Evolutionary conservation across 2,113 vertebrate species (phyloP).

Genomic region (Aix galericulata): DNA sequence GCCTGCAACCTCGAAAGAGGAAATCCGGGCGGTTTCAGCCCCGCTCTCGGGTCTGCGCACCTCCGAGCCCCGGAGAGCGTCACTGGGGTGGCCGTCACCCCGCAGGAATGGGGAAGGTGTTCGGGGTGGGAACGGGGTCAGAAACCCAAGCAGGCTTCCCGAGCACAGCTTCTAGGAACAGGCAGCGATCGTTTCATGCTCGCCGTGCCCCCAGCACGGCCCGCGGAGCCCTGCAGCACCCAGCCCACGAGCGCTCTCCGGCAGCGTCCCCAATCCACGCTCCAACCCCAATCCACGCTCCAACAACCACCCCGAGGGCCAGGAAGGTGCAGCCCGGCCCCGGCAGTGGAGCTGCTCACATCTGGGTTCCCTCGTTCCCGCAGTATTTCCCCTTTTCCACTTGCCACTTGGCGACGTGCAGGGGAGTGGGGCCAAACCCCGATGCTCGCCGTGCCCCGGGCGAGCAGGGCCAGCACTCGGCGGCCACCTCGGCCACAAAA

Average conservation of each 20-base stretch:
- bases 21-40: background rate
- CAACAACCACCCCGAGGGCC: background rate
- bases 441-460: accelerated
- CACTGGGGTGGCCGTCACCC: background rate
- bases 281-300: accelerated
- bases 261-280: too few species aligned
- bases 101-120: background rate
- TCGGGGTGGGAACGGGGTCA: background rate
- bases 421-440: background rate
- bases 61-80: background rate
- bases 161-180: background rate
- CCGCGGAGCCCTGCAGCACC: background rate
- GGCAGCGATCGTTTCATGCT: accelerated
- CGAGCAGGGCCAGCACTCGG: accelerated
- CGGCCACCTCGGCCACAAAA: background rate
- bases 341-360: background rate
- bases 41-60: background rate
- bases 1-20: background rate
- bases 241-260: accelerated
- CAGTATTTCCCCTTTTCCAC: background rate
- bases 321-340: background rate
- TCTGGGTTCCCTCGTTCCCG: background rate
- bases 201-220: background rate
- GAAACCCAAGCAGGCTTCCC: background rate
- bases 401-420: background rate